Evolutionary conservation across 2,113 vertebrate genomes (phyloP).

Genomic region (Hippolais icterina): DNA sequence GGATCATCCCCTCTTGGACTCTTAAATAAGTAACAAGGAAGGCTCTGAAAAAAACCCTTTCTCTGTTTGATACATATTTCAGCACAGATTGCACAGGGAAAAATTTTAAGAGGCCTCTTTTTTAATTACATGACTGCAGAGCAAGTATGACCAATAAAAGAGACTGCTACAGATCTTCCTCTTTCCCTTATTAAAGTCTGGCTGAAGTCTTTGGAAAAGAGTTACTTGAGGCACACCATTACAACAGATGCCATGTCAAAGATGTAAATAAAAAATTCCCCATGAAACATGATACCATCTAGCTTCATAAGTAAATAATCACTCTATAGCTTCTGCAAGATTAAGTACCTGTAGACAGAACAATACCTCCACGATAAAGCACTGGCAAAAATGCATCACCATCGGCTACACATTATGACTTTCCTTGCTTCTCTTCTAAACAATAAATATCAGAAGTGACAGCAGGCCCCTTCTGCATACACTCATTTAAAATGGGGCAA

Average conservation of each 20-base stretch:
- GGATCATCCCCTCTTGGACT: not conserved
- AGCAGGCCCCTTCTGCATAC: not conserved
- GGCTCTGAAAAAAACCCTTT: not conserved
- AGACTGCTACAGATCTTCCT: not conserved
- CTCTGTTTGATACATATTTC: not conserved
- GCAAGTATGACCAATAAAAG: not conserved
- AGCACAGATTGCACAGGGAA: not conserved
- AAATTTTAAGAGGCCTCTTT: not conserved
- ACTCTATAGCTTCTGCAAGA: not conserved
- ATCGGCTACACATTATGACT: not conserved
- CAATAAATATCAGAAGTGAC: accelerated
- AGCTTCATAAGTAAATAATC: not conserved
- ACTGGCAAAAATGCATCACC: not conserved
- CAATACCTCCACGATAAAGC: not conserved
- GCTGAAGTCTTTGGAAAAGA: not conserved
- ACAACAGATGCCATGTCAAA: not conserved
- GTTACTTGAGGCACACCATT: not conserved
- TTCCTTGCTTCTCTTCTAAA: not conserved
- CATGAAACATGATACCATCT: not conserved
- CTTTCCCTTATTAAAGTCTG: not conserved
- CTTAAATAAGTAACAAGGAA: not conserved
- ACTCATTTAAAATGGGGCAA: not conserved
- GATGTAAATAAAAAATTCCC: not conserved
- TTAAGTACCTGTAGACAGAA: not conserved
- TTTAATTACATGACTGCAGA: not conserved